Evolutionary conservation across 2,888 invertebrate species (phyloP), one percentile per base, ranked within the genome.

Genomic region (Lysandra bellargus): DNA sequence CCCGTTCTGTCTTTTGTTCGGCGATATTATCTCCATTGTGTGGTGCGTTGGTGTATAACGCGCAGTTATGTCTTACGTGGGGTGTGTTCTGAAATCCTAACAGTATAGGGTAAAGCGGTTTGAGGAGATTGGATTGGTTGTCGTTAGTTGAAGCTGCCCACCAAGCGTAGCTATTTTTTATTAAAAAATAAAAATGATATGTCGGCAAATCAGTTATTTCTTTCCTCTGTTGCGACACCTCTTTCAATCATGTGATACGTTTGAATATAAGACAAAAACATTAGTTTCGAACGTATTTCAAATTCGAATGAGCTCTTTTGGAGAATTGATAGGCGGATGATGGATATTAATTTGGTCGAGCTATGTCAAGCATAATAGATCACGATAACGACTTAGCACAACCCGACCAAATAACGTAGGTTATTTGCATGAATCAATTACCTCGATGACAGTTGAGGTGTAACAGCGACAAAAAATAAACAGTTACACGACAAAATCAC

Each of bases 11-110:
- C 69, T 69, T 69, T 69, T 69, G 69, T 69, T 69, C 69, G 33
- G 33, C 69, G 69, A 69, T 69, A 69, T 69, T 69, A 69, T 69
- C 33, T 30, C 69, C 17, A 33, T 69, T 69, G 69, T 69, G 33
- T 69, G 33, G 69, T 69, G 30, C 69, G 33, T 33, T 2, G 30
- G 69, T 69, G 69, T 69, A 30, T 9, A 30, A 57, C 57, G 57
- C 57, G 57, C 14, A 57, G 57, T 57, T 57, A 57, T 57, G 57
- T 57, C 57, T 61, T 23, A 61, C 23, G 61, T 61, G n/a, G 61
- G n/a, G 61, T n/a, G 23, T 23, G 61, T 61, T 17, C 57, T 61
- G 61, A 61, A 61, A 61, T 23, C 23, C 2, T 61, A 14, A 3
- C 57, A 57, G 57, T 57, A 0, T 17, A 4, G 57, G 17, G 57